Base-by-base conservation (phyloP, 92 coral and sea anemone species). In the Palythoa grandiflora region DNA sequence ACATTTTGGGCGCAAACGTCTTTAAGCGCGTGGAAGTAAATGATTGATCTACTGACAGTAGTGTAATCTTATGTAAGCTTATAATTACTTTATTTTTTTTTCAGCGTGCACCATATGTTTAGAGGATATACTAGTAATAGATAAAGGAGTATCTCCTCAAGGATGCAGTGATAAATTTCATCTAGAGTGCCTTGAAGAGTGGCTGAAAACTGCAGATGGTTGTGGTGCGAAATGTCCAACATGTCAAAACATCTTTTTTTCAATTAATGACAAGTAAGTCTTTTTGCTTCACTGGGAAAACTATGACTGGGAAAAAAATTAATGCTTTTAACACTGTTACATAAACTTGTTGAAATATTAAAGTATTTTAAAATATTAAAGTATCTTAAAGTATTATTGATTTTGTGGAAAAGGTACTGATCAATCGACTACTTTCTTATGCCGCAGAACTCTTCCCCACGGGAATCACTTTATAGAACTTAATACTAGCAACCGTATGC, bases 151-250 rank as follows among this genome's bases (percentile, higher is more conserved):
- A 39, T 79, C 71, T 79, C 84, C 84, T 2, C 71, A 79, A 79
- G 71, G 84, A 79, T 79, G 84, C 84, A 79, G 70, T 79, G 84
- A 52, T 79, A 6, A 1, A 54, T 79, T 79, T 79, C 84, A 79
- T 79, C n/a, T 50, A 79, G 84, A 53, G 39, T 79, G 84, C 84
- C 84, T 79, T 79, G 48, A 12, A 79, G 84, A 53, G 84, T 79
- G 84, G 84, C 47, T 79, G 71, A 54, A 79, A 15, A 79, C 84
- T 79, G 84, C 84, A 79, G 84, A 79, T 79, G 84, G 70, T 39
- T 72, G 20, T 16, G 68, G 68, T 61, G 20, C 20, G 35, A 61
- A 61, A 61, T 55, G 61, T 55, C 61, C 61, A 55, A 55, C 61
- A 55, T 54, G 60, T 54, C 60, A 54, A 54, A 54, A 54, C 60